Evolutionary conservation across 2,113 vertebrate genomes (phyloP).

Genomic region (Pagrus major): DNA sequence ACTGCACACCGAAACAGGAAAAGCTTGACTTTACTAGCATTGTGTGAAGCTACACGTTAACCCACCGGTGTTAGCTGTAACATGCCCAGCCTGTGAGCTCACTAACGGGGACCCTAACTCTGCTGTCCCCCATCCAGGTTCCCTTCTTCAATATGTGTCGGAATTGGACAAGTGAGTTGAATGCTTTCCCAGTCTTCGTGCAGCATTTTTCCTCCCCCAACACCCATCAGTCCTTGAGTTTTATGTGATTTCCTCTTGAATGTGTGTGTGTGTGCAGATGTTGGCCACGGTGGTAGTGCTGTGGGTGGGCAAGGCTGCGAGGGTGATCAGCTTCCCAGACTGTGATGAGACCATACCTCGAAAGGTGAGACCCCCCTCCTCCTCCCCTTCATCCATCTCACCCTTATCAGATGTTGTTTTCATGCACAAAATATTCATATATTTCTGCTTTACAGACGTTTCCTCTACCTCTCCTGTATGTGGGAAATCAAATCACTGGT

Average conservation of each 20-base stretch:
- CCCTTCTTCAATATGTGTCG: conserved; percentile 95
- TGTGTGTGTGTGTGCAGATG: conserved; percentile 86
- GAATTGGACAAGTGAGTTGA: conserved; percentile 94
- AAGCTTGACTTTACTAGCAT: not conserved
- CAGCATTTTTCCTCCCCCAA: too few species aligned
- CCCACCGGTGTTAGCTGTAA: not conserved
- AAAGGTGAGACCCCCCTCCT: conserved; percentile 84
- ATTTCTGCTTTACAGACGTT: conserved; percentile 86
- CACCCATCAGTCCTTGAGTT: not conserved
- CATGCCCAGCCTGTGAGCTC: not conserved
- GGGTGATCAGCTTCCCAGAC: conserved; percentile 94
- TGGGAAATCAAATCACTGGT: conserved; percentile 97
- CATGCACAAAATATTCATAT: not conserved
- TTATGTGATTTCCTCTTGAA: not conserved
- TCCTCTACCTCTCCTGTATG: conserved; percentile 97
- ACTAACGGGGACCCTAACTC: conserved; percentile 7
- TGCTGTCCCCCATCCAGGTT: conserved; percentile 87
- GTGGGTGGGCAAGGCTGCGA: conserved; percentile 91
- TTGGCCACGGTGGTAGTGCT: conserved; percentile 93
- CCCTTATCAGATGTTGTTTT: too few species aligned
- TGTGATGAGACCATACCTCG: conserved; percentile 89
- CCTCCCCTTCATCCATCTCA: too few species aligned
- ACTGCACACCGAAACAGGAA: not conserved
- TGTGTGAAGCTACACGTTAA: not conserved
- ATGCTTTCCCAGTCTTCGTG: not conserved